Evolutionary conservation across 2,797 vertebrate species (phyloP).

Genomic region (Poeciliopsis turneri): DNA sequence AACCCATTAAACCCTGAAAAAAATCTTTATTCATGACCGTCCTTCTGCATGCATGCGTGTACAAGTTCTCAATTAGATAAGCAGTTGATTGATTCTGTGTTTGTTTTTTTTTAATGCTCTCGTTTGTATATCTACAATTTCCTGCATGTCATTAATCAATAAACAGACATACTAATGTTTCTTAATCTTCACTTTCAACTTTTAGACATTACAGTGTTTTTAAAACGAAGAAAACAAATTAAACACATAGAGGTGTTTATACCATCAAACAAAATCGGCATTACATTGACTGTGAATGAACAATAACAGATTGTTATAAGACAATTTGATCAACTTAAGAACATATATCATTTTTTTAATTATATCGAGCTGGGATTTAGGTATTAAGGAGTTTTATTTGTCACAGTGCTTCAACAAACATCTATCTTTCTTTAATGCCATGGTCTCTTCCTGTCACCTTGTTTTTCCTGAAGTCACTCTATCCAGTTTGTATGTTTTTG

Average conservation of each 20-base stretch:
- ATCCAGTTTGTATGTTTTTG: background rate
- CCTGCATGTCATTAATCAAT: background rate
- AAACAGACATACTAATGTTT: background rate
- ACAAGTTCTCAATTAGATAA: constrained; percentile 28
- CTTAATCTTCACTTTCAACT: background rate
- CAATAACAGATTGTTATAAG: background rate
- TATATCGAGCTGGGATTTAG: background rate
- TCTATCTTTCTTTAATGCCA: background rate
- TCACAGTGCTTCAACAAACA: background rate
- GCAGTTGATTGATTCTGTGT: constrained; percentile 34
- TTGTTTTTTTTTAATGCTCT: background rate
- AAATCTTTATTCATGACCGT: constrained; percentile 44
- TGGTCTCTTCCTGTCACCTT: background rate
- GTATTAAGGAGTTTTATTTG: background rate
- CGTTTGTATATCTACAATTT: background rate
- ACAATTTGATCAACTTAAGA: background rate
- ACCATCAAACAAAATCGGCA: background rate
- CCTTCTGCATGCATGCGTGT: constrained; percentile 11
- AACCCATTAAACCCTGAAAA: constrained; percentile 17
- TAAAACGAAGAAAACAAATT: background rate
- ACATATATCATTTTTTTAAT: background rate
- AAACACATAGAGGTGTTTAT: background rate
- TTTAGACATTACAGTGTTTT: background rate
- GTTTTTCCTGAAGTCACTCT: background rate
- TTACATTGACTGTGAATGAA: background rate